A percentile compares a stretch with the other conserved stretches of the same genome.
phyloP scores from a whole-genome alignment of 92 coral and sea anemone genomes.

The Siderastrea radians region DNA sequence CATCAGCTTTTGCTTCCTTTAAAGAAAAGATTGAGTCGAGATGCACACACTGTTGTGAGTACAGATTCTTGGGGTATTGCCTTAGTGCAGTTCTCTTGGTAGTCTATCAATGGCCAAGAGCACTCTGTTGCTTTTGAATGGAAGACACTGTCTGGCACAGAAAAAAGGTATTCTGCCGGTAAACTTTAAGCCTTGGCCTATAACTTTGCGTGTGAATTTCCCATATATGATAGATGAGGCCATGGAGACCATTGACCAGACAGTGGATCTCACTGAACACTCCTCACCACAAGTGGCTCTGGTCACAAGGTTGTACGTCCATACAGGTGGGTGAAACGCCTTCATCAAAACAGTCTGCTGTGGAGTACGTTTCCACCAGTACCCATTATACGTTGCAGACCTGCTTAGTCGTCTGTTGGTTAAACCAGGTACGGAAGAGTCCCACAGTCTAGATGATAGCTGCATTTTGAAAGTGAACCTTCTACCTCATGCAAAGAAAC shows the following conservation, averaged over 20 bases:
- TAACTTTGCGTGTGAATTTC: not conserved
- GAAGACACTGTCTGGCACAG: conserved; percentile 5
- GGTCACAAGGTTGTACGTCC: conserved; percentile 6
- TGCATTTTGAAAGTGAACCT: conserved; percentile 8
- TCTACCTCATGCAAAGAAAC: not conserved
- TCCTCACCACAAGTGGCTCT: conserved; percentile 8
- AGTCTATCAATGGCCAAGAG: not conserved
- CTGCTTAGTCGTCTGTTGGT: conserved; percentile 5
- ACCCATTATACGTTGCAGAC: not conserved
- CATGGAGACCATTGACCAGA: not conserved
- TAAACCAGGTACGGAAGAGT: not conserved
- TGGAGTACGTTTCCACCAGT: conserved; percentile 5
- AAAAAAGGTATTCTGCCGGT: conserved; percentile 15
- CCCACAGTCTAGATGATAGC: not conserved
- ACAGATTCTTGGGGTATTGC: conserved; percentile 1
- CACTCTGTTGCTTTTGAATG: not conserved
- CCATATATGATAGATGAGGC: not conserved
- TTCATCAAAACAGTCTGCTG: not conserved
- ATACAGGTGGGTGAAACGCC: conserved; percentile 14
- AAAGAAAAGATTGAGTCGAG: conserved; percentile 4
- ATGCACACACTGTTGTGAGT: not conserved
- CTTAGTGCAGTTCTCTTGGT: not conserved
- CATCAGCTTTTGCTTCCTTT: conserved; percentile 10
- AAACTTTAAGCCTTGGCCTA: not conserved
- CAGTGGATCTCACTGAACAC: not conserved